Evolutionary conservation across 2,888 invertebrate species (phyloP).

Genomic region (Hyposoter didymator): DNA sequence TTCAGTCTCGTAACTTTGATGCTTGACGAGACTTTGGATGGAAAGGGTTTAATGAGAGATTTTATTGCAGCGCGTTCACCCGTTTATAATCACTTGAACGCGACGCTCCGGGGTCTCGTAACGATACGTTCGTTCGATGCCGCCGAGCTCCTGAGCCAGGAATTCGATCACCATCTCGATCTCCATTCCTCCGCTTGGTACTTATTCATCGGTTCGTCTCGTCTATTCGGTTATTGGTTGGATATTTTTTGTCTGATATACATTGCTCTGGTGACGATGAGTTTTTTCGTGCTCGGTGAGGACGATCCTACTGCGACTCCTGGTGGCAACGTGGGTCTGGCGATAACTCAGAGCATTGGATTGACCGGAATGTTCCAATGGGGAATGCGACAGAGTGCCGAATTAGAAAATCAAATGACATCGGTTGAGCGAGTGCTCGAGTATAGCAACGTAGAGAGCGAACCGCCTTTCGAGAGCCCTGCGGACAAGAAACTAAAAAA

Average conservation of each 20-base stretch:
- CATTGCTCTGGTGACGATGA: slow-evolving; percentile 93
- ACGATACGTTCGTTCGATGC: slow-evolving; percentile 96
- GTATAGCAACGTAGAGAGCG: slow-evolving; percentile 87
- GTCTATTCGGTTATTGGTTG: slow-evolving; percentile 97
- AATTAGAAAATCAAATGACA: slow-evolving; percentile 91
- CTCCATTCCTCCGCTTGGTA: slow-evolving; percentile 97
- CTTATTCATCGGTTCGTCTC: slow-evolving; percentile 93
- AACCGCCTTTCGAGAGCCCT: slow-evolving; percentile 89
- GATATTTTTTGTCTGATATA: slow-evolving; percentile 95
- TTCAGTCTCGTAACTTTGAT: neutral
- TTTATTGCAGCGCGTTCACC: slow-evolving; percentile 92
- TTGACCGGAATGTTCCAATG: slow-evolving; percentile 93
- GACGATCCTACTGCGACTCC: slow-evolving; percentile 79
- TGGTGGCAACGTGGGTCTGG: slow-evolving; percentile 91
- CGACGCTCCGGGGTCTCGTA: slow-evolving; percentile 94
- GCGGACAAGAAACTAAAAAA: slow-evolving; percentile 87
- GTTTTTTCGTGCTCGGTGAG: slow-evolving; percentile 89
- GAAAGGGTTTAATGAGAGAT: slow-evolving; percentile 2
- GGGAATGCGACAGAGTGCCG: slow-evolving; percentile 94
- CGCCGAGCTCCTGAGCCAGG: slow-evolving; percentile 87
- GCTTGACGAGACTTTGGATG: neutral
- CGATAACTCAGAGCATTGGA: slow-evolving; percentile 92
- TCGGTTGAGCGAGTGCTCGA: slow-evolving; percentile 92
- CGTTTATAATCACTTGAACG: slow-evolving; percentile 96
- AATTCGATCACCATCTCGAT: slow-evolving; percentile 94